These are phyloP conservation scores for Ceratina calcarata DNA, from an alignment of 1,140 invertebrate species.

Conservation along the genomic window DNA sequence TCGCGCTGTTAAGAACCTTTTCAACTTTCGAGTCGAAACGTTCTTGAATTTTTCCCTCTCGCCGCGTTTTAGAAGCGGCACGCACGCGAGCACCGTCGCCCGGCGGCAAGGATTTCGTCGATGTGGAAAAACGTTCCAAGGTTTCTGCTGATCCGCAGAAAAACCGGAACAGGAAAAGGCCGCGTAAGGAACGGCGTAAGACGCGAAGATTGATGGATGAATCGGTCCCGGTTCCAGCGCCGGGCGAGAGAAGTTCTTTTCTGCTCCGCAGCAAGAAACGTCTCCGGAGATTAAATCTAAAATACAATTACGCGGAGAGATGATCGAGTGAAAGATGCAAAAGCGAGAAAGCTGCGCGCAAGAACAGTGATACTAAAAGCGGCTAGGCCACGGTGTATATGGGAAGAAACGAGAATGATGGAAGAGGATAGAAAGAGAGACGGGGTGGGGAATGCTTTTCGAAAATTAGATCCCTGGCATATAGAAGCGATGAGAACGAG, in stretches of 20 bases:
- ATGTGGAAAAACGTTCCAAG: background rate
- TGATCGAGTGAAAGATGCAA: constrained; percentile 15
- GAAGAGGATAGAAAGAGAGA: background rate
- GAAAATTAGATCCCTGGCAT: background rate
- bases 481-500: background rate
- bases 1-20: constrained; percentile 63
- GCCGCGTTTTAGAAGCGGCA: background rate
- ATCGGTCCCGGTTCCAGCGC: constrained; percentile 31
- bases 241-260: constrained; percentile 7
- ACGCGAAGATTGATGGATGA: constrained; percentile 55
- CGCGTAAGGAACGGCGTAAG: constrained; percentile 2
- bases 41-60: constrained; percentile 31
- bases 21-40: constrained; percentile 57
- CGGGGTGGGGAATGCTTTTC: background rate
- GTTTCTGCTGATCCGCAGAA: constrained; percentile 1
- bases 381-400: too few relatives aligned
- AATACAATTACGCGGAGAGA: constrained; percentile 53
- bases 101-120: background rate
- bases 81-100: too few relatives aligned
- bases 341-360: background rate
- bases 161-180: constrained; percentile 5
- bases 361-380: background rate
- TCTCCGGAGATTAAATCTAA: constrained; percentile 54
- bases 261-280: constrained; percentile 28
- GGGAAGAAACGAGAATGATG: background rate